A percentile compares a stretch with the other conserved stretches of the same genome.
These are phyloP conservation scores for Anthoscopus minutus DNA, from an alignment of 2,113 vertebrate species.

Conservation along the genomic window DNA sequence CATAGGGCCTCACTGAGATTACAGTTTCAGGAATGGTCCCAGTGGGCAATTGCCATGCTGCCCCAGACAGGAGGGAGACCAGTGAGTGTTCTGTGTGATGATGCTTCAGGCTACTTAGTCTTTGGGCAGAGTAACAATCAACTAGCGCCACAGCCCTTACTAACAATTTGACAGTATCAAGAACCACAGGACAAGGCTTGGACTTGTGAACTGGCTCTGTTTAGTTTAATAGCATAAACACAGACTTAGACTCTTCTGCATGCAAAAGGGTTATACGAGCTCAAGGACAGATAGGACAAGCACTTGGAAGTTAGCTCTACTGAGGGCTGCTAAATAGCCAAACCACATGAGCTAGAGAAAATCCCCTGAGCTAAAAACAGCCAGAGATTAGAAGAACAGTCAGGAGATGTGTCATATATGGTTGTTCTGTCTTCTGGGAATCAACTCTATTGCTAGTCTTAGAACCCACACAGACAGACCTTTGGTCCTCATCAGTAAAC, in stretches of 20 bases:
- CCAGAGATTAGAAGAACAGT: background rate
- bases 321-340: background rate
- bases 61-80: background rate
- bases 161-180: background rate
- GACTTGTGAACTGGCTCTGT: background rate
- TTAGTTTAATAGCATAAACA: constrained; percentile 19
- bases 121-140: background rate
- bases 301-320: background rate
- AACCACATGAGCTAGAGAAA: background rate
- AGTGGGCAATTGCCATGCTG: background rate
- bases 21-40: background rate
- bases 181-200: background rate
- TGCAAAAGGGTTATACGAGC: background rate
- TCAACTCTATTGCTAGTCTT: background rate
- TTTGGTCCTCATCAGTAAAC: background rate
- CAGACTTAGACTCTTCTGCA: background rate
- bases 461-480: background rate
- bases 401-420: background rate
- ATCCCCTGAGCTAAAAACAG: background rate
- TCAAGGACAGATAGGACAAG: background rate
- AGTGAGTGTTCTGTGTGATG: background rate
- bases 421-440: background rate
- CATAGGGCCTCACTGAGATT: background rate
- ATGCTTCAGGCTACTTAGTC: background rate
- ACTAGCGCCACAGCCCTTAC: background rate